A percentile compares a stretch with the other conserved stretches of the same genome.
These are phyloP conservation scores for Emydoidea blandingii DNA, from an alignment of 2,797 vertebrate genomes.

Conservation along the genomic window DNA sequence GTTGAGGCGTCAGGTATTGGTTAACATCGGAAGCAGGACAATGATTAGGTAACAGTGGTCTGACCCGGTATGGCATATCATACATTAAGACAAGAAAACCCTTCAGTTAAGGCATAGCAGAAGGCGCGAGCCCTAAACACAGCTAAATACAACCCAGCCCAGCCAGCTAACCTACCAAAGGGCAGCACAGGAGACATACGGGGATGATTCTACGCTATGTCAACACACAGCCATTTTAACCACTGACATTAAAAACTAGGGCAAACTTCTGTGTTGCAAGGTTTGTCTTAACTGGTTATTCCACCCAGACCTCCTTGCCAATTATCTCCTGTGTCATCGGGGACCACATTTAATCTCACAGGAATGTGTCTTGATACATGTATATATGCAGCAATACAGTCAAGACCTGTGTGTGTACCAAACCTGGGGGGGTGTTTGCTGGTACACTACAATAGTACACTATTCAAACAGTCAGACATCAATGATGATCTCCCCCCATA, in stretches of 20 bases:
- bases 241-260: neutral
- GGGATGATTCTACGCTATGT: rapidly evolving
- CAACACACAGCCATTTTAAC: neutral
- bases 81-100: rapidly evolving
- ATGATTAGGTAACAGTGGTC: rapidly evolving
- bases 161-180: neutral
- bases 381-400: neutral
- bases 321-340: constrained; percentile 81
- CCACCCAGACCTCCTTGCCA: constrained; percentile 89
- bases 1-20: neutral
- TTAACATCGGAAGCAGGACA: neutral
- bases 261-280: constrained; percentile 83
- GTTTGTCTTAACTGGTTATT: constrained; percentile 91
- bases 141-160: neutral
- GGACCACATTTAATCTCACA: constrained; percentile 72
- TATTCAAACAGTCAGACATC: rapidly evolving
- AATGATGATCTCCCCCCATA: rapidly evolving
- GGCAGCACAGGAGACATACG: neutral
- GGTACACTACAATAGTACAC: rapidly evolving
- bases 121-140: rapidly evolving
- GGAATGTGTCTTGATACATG: constrained; percentile 37
- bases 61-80: neutral
- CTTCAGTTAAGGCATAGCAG: rapidly evolving
- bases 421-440: rapidly evolving
- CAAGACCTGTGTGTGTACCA: neutral